Percentiles rank a stretch among this genome's conserved stretches.
These are phyloP conservation scores for Amphimedon queenslandica DNA, from an alignment of 37 sponge, comb jelly and placozoan species.

Conservation along the genomic window DNA sequence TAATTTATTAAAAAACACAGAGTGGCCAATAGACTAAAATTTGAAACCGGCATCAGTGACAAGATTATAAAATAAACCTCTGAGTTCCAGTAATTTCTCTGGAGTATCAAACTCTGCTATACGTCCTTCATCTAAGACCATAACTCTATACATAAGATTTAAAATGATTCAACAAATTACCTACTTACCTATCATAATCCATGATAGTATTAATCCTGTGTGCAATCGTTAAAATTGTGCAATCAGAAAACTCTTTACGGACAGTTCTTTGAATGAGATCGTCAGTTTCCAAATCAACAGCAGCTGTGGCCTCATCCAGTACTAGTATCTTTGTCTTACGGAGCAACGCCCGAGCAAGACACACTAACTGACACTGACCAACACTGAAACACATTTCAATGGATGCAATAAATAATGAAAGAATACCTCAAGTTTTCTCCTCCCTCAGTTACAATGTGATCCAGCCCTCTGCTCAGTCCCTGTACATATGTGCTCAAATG, in stretches of 20 bases:
- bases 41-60: conserved; percentile 81
- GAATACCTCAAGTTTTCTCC: conserved; percentile 92
- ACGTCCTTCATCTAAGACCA: conserved; percentile 72
- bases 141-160: conserved; percentile 16
- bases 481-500: conserved; percentile 66
- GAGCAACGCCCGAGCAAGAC: too few species aligned
- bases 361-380: too few species aligned
- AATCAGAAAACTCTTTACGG: conserved; percentile 58
- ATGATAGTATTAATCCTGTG: too few species aligned
- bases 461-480: conserved; percentile 36
- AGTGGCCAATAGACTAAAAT: too few species aligned
- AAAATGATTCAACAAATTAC: background rate
- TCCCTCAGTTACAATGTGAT: conserved; percentile 68
- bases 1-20: too few species aligned
- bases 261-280: conserved; percentile 81
- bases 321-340: too few species aligned
- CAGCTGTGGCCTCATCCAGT: conserved; percentile 93
- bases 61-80: conserved; percentile 67
- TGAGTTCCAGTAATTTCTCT: conserved; percentile 52
- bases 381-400: conserved; percentile 41
- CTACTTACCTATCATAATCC: conserved; percentile 22
- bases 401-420: background rate
- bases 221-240: conserved; percentile 91
- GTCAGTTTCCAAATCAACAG: too few species aligned
- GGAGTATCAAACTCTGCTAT: conserved; percentile 82